Base-by-base conservation (phyloP, 1,140 invertebrate genomes). In the Papilio polyxenes region DNA sequence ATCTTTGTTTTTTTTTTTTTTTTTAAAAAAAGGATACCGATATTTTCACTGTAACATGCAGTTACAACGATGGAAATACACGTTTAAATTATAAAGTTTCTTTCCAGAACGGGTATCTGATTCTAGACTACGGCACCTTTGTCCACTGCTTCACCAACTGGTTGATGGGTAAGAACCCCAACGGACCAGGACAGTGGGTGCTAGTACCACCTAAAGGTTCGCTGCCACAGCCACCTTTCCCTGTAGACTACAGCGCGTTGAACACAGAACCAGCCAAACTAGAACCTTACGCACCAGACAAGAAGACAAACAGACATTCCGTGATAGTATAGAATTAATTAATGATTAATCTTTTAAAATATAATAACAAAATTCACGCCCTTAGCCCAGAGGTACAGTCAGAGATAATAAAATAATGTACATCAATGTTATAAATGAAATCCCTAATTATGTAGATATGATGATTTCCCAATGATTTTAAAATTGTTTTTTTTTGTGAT, bases 231-330 rank as follows among this genome's bases (percentile, higher is more conserved):
- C 77, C 77, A 7, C 77, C 77, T 48, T 97, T 97, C 87, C 97
- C 97, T 0, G 96, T 97, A 23, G 96, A 97, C 94, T 97, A 97
- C 91, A 96, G 96, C 85, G 96, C 96, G 11, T 94, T 97, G 80
- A 97, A 97, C 90, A 96, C 96, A 4, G 95, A 96, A 84, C 95
- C 95, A 81, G 96, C 96, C 75, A 96, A 96, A 87, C 87, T 97
- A 75, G 96, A 97, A 91, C 95, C 96, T 82, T 97, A 97, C 87
- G 95, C 95, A 82, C 96, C 96, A 2, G 95, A 96, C 86, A 96
- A 96, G 85, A 96, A 95, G 87, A 96, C 95, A 80, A 96, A 96
- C 89, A 94, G 97, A 90, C 95, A 96, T 90, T 97, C 96, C 75
- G 96, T 97, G 78, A 96, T 97, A 83, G 96, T 97, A 62, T 97